Evolutionary conservation across 2,888 invertebrate genomes (phyloP), one percentile per base, ranked within the genome.

Genomic region (Synanthedon myopaeformis): DNA sequence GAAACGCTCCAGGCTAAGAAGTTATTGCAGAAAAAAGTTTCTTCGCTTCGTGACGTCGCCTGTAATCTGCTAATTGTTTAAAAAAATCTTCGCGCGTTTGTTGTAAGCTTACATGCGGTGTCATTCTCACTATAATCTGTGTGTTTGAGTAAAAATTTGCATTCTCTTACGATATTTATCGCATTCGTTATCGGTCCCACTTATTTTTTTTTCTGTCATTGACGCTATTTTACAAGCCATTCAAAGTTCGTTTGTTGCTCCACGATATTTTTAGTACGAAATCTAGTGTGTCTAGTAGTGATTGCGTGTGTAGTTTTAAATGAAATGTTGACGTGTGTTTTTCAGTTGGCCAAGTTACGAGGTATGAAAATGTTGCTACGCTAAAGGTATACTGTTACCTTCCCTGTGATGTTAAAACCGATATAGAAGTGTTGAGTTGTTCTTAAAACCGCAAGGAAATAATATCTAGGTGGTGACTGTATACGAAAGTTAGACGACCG

Each of bases 371-470:
- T 79, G 72, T 70, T 70, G 69, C 70, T n/a, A 23, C 19, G 49
- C 8, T 49, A 49, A 17, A 19, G n/a, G 17, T 19, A 17, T 70
- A 67, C 76, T 62, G 74, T 83, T 83, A 80, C 82, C 77, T 83
- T 81, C 79, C 82, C 75, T 72, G 72, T 82, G 81, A 75, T 23
- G n/a, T 41, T 51, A 51, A 51, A 23, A 28, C 51, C 19, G 74
- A 79, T 80, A 76, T 70, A 73, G 70, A 66, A 80, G 82, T 81
- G 82, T 73, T 72, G 73, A 77, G 80, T 51, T 51, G 10, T 49
- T 17, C 28, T 80, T 82, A 74, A 77, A 78, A 86, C 86, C 86
- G 78, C 86, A 85, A 82, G 80, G 80, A 79, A 78, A 82, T 79
- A 70, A 76, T 81, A 83, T 82, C 73, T 68, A 70, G 67, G 72